Base-by-base conservation (phyloP, 2,113 vertebrate genomes). In the Bombycilla garrulus region DNA sequence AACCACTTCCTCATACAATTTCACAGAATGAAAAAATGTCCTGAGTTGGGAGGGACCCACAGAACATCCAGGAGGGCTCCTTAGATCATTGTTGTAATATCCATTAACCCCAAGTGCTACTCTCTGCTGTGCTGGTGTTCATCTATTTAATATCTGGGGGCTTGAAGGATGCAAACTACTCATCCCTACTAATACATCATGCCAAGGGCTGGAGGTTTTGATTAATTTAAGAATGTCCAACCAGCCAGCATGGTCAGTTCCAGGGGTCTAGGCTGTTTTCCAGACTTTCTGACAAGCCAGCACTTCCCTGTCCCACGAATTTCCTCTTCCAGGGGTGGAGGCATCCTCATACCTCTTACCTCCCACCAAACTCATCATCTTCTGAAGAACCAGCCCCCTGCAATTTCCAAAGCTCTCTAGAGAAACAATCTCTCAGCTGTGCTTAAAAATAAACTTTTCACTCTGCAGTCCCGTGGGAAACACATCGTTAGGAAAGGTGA, bases 391-490 rank as follows among this genome's bases (percentile, higher is more conserved):
- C 35, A 92, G 40, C 44, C 25, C 33, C 20, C 28, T 88, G 77
- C 67, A 83, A 77, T 48, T 88, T 71, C 22, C 7, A 9, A 81
- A 93, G 65, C 50, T 78, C 90, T 89, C 69, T 29, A 44, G 86
- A 89, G 73, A 79, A 57, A 18, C 8, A 6, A 10, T 79, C 61
- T 84, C 64, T 67, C 76, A 83, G 60, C 73, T 48, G 19, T 61
- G 67, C 53, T 86, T 88, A 95, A 92, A 94, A 95, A 90, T 81
- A 94, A 92, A 83, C 76, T 93, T 93, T 72, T 80, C 85, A 76
- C 69, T 28, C 81, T 61, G 36, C 65, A 92, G 36, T 78, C 88
- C 77, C 72, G 24, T 10, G 86, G 80, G 93, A 86, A 94, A 94
- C 77, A 35, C 25, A 61, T 90, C 12, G 65, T 93, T 94, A 93